These are phyloP conservation scores for Palaemon carinicauda DNA, from an alignment of 1,140 invertebrate species.

Conservation along the genomic window DNA sequence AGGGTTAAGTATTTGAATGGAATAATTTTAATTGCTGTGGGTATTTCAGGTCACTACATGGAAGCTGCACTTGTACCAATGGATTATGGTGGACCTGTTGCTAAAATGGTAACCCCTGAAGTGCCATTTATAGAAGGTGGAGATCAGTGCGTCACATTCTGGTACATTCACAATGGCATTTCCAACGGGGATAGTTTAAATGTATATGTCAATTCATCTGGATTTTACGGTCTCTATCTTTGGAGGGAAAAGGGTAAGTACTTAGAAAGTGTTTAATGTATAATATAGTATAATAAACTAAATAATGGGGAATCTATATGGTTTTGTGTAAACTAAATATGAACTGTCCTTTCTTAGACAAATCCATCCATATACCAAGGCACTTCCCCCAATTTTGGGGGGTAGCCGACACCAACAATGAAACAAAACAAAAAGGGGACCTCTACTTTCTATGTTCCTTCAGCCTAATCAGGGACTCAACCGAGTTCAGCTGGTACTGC, in stretches of 20 bases:
- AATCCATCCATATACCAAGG: no score
- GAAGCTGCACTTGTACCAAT: slow-evolving; percentile 15
- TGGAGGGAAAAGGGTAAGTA: slow-evolving; percentile 21
- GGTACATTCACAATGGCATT: slow-evolving; percentile 26
- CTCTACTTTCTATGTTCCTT: no score
- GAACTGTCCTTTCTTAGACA: no score
- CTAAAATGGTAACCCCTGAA: not conserved
- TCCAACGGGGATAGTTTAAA: not conserved
- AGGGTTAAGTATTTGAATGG: not conserved
- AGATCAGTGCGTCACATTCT: slow-evolving; percentile 1
- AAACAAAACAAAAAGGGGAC: no score
- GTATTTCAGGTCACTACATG: slow-evolving; percentile 39
- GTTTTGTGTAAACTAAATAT: no score
- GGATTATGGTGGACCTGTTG: not conserved
- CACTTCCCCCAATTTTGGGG: no score
- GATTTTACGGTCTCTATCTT: not conserved
- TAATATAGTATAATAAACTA: no score
- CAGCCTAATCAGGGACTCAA: no score
- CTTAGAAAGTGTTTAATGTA: no score
- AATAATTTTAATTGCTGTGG: not conserved
- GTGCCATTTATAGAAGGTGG: not conserved
- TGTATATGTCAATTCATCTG: not conserved
- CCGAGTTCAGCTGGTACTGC: no score
- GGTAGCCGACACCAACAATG: no score
- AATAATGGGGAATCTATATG: no score